Base-by-base conservation (phyloP, 2,888 invertebrate genomes). In the Chymomyza fuscimana region DNA sequence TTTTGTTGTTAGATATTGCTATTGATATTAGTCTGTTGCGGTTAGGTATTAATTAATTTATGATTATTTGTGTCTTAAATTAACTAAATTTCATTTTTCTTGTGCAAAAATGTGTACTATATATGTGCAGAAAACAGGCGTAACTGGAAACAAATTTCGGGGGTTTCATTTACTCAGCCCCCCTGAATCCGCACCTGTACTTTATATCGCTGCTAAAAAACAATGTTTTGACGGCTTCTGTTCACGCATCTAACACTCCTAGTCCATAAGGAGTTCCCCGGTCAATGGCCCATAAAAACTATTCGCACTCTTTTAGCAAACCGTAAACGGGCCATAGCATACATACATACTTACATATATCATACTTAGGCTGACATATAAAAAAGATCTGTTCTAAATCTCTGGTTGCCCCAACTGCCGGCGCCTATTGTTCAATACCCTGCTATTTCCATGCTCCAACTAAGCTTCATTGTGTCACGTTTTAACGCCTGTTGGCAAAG, bases 381-480 rank as follows among this genome's bases (percentile, higher is more conserved):
- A 4, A 10, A 50, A 65, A 71, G 71, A 63, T 69, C 67, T 69
- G 50, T 61, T 65, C 71, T 77, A 76, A 74, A 77, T 74, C 67
- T 67, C 54, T 16, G 29, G 67, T 62, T 70, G 61, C 54, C 61
- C 70, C 66, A 73, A 74, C 72, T 64, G 65, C 73, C 7, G 40
- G 40, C 40, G 40, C 19, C 16, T 3, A 54, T 54, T 54, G 22
- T 54, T 16, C 54, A 52, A 63, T 16, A 22, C 50, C 50, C n/a
- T 29, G 19, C 32, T 15, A 51, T 19, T 63, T 46, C 10, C 46
- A 25, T 52, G 61, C 32, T 61, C 1, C 29, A 19, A 15, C 15
- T 19, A 10, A 70, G 68, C 65, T 65, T 16, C 60, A 63, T 72
- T 72, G 74, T 74, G 75, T 73, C 84, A 81, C 77, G 78, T 77